Base-by-base conservation (phyloP, 1,140 invertebrate genomes). In the Tetranychus cinnabarinus region DNA sequence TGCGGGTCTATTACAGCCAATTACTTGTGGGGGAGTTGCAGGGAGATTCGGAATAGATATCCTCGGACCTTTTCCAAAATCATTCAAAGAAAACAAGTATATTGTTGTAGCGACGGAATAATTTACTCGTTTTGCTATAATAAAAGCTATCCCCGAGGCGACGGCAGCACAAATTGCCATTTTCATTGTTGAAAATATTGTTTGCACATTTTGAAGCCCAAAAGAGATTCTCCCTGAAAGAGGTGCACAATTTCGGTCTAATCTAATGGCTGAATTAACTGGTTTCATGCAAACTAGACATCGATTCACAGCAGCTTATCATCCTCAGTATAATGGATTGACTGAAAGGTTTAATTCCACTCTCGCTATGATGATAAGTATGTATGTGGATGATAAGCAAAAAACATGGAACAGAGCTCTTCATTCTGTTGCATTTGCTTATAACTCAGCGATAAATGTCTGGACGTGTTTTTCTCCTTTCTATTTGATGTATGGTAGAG, bases 331-430 rank as follows among this genome's bases (percentile, higher is more conserved):
- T 12, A 67, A 68, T 47, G 68, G 66, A 4, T 33, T 64, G 36
- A 57, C 46, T 23, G 68, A 68, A 48, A 45, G 63, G 48, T 58
- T 56, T 2, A 67, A 69, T 61, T 33, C 33, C 15, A 67, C 63
- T 13, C 46, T 69, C 34, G 56, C 56, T 36, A 45, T 31, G 33
- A 60, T 59, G 34, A 52, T 62, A 15, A 42, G 36, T 7, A 58
- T 46, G 62, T 76, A 72, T 64, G 63, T 70, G 6, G 67, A 65
- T 23, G n/a, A 64, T 10, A 62, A 68, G 35, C 68, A 67, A 12
- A 65, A 48, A 12, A 68, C 76, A 61, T 78, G 76, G 76, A 73
- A 76, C 54, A 58, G 68, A 59, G 72, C 68, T 8, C 60, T 75
- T 2, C 68, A 66, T 1, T 69, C 69, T 23, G 73, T 72, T 1